Evolutionary conservation across 2,113 vertebrate species (phyloP), one percentile per base, ranked within the genome.

Genomic region (Sorex fumeus): DNA sequence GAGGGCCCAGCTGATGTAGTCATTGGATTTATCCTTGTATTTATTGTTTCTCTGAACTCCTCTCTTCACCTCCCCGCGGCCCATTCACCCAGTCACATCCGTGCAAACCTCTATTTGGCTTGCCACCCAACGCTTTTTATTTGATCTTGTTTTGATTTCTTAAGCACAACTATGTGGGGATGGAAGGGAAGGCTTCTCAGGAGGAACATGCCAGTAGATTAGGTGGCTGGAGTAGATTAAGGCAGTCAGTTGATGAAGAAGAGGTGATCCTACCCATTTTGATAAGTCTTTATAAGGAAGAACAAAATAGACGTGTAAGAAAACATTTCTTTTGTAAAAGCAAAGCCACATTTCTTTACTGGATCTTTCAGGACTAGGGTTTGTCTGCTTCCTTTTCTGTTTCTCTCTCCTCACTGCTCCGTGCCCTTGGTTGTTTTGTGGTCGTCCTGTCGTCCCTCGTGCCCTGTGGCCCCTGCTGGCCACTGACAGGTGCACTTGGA

Each of bases 381-480:
- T 96, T 25, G 87, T 93, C 93, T 77, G 95, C 93, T 96, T 95
- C 83, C 85, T 93, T 87, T 84, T 90, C 40, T 16, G n/a, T 85
- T 83, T 84, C 91, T 84, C 69, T 92, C 71, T 93, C 94, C 94
- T 95, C 92, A 90, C 89, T 91, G 87, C 91, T 97, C 96, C 79
- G 95, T 96, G 97, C 97, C 96, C 97, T 96, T 96, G 94, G 94
- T 96, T 96, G 96, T 97, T 93, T 84, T 88, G 95, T 97, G 97
- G 96, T 97, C 95, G 97, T 97, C 96, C 94, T 96, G 95, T 94
- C 92, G 95, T 97, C 96, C 96, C 96, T 94, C 57, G 93, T 94
- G 97, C 93, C 95, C 87, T 66, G 95, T 93, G 97, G 89, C 97
- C 97, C 96, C 97, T 97, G 96, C 97, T 34, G 34, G 91, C 94